A percentile compares a stretch with the other conserved stretches of the same genome.
phyloP scores from a whole-genome alignment of 64 coral and sea anemone species.

The Montipora efflorescens region DNA sequence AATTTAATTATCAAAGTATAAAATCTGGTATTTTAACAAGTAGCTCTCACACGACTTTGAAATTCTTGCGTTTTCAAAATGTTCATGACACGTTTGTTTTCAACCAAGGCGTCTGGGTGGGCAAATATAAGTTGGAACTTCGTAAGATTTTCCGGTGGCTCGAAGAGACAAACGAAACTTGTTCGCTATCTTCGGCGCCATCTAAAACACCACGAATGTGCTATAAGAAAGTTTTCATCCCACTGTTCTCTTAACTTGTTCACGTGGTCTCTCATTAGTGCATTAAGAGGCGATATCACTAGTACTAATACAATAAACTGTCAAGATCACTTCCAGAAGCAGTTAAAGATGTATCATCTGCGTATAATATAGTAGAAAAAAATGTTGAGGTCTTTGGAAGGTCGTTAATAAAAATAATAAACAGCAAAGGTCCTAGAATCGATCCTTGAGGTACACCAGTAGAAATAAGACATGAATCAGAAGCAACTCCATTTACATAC shows the following conservation, averaged over 20 bases:
- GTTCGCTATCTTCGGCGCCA: neutral
- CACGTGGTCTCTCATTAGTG: constrained; percentile 48
- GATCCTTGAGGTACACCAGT: no score
- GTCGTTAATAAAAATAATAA: no score
- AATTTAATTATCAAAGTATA: no score
- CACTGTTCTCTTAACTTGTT: constrained; percentile 12
- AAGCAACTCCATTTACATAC: no score
- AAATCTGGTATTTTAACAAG: neutral
- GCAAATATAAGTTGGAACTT: neutral
- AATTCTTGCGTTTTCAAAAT: neutral
- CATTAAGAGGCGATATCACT: constrained; percentile 51
- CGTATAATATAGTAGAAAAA: no score
- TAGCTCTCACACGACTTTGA: neutral
- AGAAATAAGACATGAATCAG: no score
- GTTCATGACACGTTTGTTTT: constrained; percentile 4
- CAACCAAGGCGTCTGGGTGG: constrained; percentile 16
- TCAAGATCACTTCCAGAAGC: no score
- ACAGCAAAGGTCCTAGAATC: no score
- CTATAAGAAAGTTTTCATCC: constrained; percentile 16
- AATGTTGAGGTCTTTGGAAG: no score
- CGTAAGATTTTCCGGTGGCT: neutral
- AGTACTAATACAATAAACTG: no score
- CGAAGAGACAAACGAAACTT: neutral
- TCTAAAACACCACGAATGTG: neutral
- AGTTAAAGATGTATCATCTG: no score